Conservation (phyloP, 2,113 vertebrate genomes). For the Pica pica region DNA sequence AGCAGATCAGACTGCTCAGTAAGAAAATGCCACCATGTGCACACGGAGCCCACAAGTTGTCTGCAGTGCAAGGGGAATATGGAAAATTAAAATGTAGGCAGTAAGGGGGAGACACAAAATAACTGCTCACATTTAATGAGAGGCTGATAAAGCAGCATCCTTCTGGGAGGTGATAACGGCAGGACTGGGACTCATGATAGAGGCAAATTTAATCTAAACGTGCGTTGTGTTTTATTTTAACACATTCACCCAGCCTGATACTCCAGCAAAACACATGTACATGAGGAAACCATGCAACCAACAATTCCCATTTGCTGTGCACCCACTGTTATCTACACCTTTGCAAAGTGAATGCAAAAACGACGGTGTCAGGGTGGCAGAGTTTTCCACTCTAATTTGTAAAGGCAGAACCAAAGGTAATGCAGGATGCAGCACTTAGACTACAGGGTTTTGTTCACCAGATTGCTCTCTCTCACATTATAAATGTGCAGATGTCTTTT, state of each 20-base stretch:
- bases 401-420: background rate
- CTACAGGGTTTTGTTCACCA: background rate
- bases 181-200: background rate
- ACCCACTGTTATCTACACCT: background rate
- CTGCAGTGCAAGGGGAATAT: background rate
- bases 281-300: background rate
- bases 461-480: background rate
- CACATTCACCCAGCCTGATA: background rate
- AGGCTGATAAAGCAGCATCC: background rate
- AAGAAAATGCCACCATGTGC: background rate
- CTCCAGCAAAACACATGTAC: background rate
- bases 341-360: background rate
- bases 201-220: slow-evolving; percentile 4
- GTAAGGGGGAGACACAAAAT: background rate
- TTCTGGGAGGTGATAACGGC: background rate
- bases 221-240: background rate
- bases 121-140: background rate
- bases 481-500: background rate
- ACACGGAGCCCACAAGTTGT: background rate
- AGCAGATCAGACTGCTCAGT: background rate
- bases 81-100: background rate
- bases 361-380: background rate
- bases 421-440: background rate
- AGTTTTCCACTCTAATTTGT: background rate
- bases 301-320: background rate